phyloP scores from a whole-genome alignment of 2,888 invertebrate species.

The Xestia xanthographa region DNA sequence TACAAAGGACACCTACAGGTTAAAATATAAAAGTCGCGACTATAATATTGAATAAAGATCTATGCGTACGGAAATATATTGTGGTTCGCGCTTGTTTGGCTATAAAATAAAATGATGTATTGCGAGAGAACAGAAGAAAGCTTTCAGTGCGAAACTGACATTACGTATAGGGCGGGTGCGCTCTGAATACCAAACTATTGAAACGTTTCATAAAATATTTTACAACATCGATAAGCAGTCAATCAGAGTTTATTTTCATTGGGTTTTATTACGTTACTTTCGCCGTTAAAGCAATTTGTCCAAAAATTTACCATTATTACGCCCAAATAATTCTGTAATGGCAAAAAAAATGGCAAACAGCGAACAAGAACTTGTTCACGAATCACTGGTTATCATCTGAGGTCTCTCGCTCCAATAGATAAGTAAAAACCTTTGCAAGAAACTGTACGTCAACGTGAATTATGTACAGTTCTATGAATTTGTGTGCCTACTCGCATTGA shows the following conservation, averaged over 20 bases:
- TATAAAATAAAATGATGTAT: conserved; percentile 63
- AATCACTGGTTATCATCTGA: conserved; percentile 64
- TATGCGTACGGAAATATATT: conserved; percentile 17
- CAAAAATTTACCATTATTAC: conserved; percentile 73
- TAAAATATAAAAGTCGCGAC: conserved; percentile 22
- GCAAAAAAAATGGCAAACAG: conserved; percentile 70
- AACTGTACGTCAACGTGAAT: conserved; percentile 64
- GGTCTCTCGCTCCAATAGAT: conserved; percentile 63
- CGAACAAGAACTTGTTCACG: conserved; percentile 66
- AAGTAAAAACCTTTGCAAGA: conserved; percentile 63
- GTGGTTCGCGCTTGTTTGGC: conserved; percentile 49
- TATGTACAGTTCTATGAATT: conserved; percentile 64
- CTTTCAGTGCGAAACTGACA: conserved; percentile 66
- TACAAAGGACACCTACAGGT: conserved; percentile 28
- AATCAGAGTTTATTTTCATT: conserved; percentile 47
- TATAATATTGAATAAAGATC: conserved; percentile 21
- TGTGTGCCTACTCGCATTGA: conserved; percentile 47
- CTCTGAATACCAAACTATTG: conserved; percentile 48
- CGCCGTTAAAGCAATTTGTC: conserved; percentile 67
- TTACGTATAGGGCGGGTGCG: conserved; percentile 54
- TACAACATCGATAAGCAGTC: conserved; percentile 30
- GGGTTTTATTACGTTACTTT: conserved; percentile 57
- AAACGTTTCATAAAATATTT: conserved; percentile 38
- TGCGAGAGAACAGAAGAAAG: conserved; percentile 69
- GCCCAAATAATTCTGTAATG: conserved; percentile 72